Base-by-base conservation (phyloP, 1,140 invertebrate species). In the Drosophila neocordata region DNA sequence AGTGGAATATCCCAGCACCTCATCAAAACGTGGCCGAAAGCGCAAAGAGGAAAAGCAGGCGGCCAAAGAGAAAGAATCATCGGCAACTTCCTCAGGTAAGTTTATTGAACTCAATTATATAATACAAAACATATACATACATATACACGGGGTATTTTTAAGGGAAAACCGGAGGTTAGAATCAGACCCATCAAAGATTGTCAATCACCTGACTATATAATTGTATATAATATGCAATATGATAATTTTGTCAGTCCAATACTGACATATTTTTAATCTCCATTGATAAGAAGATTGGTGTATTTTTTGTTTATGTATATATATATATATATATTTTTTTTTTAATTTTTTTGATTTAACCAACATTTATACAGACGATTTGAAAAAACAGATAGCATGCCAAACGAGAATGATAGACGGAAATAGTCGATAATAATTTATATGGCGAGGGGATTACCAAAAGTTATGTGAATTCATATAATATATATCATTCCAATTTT, bases 1-100 rank as follows among this genome's bases (percentile, higher is more conserved):
- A 55, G 93, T 92, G 51, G 95, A 91, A 24, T 91, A 90, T 56
- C 59, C 92, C 1, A 80, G 88, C 41, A 77, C 93, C 90, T 79
- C 92, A 92, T 67, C 93, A 78, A 63, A 91, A 4, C 93, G 93
- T 13, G 92, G 93, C 35, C 93, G 93, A 69, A 94, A 94, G 71
- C 81, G 87, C 84, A 91, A 80, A 92, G 94, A 90, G 92, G 94
- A 84, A 93, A 94, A 91, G 83, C 77, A 84, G 62, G 65, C 89
- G 0, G 71, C 79, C 61, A 91, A 91, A 56, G 90, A 91, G 48
- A 91, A 93, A 92, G 55, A 93, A 52, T 89, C 83, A 11, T 48
- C 41, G 18, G 15, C 41, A 12, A 65, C 77, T 1, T 78, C 79
- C 2, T 91, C 89, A 2, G 89, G 90, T 85, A 52, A 31, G 27